These are phyloP conservation scores for Lasius platythorax DNA, from an alignment of 2,888 invertebrate genomes.

Conservation along the genomic window DNA sequence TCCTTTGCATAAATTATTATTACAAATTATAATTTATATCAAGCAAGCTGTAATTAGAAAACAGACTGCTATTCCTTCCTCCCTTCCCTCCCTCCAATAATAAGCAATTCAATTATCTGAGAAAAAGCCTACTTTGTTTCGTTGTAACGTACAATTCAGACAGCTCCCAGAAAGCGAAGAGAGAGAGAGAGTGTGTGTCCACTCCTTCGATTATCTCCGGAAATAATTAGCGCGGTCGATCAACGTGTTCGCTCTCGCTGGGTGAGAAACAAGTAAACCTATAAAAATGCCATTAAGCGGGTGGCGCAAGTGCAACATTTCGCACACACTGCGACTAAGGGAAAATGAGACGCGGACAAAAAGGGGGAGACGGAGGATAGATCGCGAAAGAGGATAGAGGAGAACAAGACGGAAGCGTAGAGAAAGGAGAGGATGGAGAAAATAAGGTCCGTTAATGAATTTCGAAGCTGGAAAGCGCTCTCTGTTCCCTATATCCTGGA, in stretches of 20 bases:
- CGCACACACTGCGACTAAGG: constrained; percentile 64
- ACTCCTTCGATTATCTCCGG: constrained; percentile 67
- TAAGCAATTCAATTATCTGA: constrained; percentile 38
- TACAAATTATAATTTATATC: constrained; percentile 28
- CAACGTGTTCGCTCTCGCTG: constrained; percentile 66
- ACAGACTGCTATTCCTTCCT: background rate
- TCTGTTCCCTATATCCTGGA: constrained; percentile 73
- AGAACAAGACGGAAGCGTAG: constrained; percentile 56
- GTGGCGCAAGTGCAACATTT: constrained; percentile 73
- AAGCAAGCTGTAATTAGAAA: constrained; percentile 31
- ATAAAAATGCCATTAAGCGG: constrained; percentile 78
- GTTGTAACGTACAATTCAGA: constrained; percentile 32
- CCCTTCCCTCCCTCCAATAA: background rate
- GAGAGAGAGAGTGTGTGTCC: constrained; percentile 42
- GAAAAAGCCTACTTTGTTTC: constrained; percentile 18
- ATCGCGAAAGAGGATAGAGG: constrained; percentile 45
- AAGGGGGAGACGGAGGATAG: constrained; percentile 40
- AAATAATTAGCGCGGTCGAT: constrained; percentile 76
- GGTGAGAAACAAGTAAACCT: constrained; percentile 73
- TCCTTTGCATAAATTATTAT: constrained; percentile 34
- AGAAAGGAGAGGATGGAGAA: constrained; percentile 63
- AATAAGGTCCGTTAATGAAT: constrained; percentile 78
- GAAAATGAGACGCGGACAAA: constrained; percentile 51
- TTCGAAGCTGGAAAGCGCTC: constrained; percentile 75
- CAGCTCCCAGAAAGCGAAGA: constrained; percentile 34